Conservation (phyloP, 2,113 vertebrate species). For the Tychaedon coryphoeus region DNA sequence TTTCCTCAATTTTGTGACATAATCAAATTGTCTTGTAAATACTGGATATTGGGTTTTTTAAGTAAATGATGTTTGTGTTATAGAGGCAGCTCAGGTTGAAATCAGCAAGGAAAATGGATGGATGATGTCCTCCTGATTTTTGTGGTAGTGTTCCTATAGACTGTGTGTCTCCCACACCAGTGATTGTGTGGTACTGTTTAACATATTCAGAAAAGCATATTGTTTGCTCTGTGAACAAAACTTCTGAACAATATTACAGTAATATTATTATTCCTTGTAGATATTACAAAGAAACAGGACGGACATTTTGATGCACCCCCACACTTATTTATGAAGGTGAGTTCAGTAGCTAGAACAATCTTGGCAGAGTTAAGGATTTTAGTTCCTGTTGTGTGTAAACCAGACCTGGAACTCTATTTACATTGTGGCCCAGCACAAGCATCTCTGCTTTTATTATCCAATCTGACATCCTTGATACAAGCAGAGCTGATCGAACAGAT, state of each 20-base stretch:
- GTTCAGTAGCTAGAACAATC: conserved; percentile 31
- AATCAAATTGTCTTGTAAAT: not conserved
- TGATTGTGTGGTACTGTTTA: not conserved
- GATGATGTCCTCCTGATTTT: not conserved
- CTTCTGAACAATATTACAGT: conserved; percentile 12
- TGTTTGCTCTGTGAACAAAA: conserved; percentile 35
- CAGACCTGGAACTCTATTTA: not conserved
- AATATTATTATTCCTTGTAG: conserved; percentile 71
- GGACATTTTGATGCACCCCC: conserved; percentile 89
- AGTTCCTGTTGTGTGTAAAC: not conserved
- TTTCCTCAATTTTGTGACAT: not conserved
- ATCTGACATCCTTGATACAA: not conserved
- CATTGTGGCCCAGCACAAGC: not conserved
- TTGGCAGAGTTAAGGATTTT: not conserved
- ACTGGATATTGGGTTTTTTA: not conserved
- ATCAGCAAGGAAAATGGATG: not conserved
- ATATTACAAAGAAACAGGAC: conserved; percentile 93
- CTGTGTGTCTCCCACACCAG: not conserved
- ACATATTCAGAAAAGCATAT: not conserved
- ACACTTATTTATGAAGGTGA: conserved; percentile 93
- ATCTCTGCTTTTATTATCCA: not conserved
- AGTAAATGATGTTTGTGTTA: not conserved
- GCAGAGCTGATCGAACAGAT: not conserved
- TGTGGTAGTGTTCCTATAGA: not conserved
- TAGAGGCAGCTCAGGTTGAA: not conserved